These are phyloP conservation scores for Tragopan temminckii DNA, from an alignment of 2,797 vertebrate species.

Conservation along the genomic window DNA sequence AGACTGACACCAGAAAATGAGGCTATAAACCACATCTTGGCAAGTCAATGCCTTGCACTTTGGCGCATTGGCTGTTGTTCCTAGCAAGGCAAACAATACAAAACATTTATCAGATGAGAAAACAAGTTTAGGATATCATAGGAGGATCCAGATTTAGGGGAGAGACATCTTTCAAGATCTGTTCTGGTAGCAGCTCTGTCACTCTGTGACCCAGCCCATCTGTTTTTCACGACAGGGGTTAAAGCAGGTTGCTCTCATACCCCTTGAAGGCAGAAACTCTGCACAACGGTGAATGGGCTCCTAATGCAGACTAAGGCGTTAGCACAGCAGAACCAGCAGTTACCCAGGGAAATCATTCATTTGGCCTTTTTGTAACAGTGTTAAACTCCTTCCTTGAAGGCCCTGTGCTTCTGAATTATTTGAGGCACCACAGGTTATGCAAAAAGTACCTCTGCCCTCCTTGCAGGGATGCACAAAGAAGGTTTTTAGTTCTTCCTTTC, in stretches of 20 bases:
- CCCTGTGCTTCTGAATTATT: accelerated
- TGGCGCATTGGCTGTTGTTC: neutral
- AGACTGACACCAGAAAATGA: neutral
- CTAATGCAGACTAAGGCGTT: neutral
- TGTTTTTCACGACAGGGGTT: neutral
- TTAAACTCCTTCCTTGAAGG: neutral
- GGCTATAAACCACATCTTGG: neutral
- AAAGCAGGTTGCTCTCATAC: neutral
- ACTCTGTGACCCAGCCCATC: neutral
- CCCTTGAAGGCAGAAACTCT: neutral
- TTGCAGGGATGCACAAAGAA: neutral
- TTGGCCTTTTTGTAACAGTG: neutral
- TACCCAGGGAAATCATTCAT: neutral
- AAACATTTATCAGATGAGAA: neutral
- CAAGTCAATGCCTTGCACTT: constrained; percentile 6
- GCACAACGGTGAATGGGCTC: neutral
- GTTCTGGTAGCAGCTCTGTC: neutral
- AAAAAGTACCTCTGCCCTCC: neutral
- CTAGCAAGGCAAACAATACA: neutral
- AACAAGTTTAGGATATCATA: neutral
- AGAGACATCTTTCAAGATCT: neutral
- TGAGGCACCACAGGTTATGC: neutral
- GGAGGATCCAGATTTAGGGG: neutral
- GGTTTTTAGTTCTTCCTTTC: neutral
- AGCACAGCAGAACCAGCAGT: neutral